These are phyloP conservation scores for Sylvilagus floridanus DNA, from an alignment of 2,797 vertebrate species.

Conservation along the genomic window DNA sequence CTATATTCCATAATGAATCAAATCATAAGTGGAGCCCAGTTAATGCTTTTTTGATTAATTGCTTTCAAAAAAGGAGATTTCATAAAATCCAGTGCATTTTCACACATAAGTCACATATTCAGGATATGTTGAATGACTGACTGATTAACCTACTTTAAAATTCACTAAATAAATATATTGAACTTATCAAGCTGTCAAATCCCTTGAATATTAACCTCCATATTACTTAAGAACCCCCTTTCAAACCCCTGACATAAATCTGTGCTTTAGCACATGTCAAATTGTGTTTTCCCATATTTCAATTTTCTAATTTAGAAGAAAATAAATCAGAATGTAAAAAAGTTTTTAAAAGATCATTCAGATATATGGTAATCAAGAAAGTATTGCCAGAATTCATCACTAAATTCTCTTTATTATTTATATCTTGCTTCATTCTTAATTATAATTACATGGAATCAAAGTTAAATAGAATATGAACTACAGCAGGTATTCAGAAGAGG, in stretches of 20 bases:
- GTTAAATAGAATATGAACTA: slow-evolving; percentile 2
- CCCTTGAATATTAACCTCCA: background rate
- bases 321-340: background rate
- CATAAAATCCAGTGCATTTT: background rate
- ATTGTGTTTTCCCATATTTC: background rate
- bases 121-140: slow-evolving; percentile 3
- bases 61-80: background rate
- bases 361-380: slow-evolving; percentile 17
- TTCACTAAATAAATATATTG: slow-evolving; percentile 22
- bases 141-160: slow-evolving; percentile 36
- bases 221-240: background rate
- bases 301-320: slow-evolving; percentile 53
- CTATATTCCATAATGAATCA: background rate
- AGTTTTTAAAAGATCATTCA: background rate
- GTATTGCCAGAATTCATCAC: background rate
- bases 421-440: slow-evolving; percentile 16
- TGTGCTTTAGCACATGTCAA: background rate
- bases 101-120: background rate
- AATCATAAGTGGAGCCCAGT: background rate
- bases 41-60: background rate
- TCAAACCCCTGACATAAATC: slow-evolving; percentile 23
- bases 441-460: slow-evolving; percentile 39
- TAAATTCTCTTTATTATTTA: slow-evolving; percentile 12
- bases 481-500: background rate
- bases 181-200: slow-evolving; percentile 8